Base-by-base conservation (phyloP, 2,113 vertebrate species). In the Montifringilla adamsi region DNA sequence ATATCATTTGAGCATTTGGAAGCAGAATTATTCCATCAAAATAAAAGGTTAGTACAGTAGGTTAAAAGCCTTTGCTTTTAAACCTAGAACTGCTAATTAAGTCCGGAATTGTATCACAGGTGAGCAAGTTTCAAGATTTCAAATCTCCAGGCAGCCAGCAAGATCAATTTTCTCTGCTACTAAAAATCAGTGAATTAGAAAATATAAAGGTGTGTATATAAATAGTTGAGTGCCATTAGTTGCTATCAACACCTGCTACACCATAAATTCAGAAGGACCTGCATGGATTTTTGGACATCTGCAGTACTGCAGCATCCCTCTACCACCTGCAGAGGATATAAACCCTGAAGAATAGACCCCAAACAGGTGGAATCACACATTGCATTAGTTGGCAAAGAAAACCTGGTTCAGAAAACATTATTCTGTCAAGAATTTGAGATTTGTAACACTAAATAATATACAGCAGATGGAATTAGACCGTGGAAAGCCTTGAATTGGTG, bases 111-210 rank as follows among this genome's bases (percentile, higher is more conserved):
- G 41, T 55, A 67, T 46, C 23, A 44, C 22, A 68, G 43, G 30
- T 64, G 50, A 96, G 53, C 26, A 84, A 90, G 43, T 77, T 92
- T 58, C 43, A 80, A 78, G 44, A 68, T 89, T 91, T 92, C 63
- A 91, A 75, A 90, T 77, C 60, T 49, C 26, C 55, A 79, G 73
- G 66, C 37, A 84, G 21, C 20, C 47, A 78, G 33, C n/a, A 20
- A 85, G 35, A 95, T 44, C 43, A 66, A 24, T 91, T 94, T 94
- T 78, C 31, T 67, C 81, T 76, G 78, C 50, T 56, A 58, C 59
- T 93, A 93, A 96, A 96, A 91, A 86, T 70, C 79, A 80, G 37
- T 91, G 58, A 93, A 93, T 91, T 91, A 93, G 81, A 92, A 95
- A 91, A 96, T 78, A 72, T 37, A 88, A 93, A 93, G 66, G 50